Base-by-base conservation (phyloP, 1,140 invertebrate genomes). In the Bursaphelenchus mucronatus region DNA sequence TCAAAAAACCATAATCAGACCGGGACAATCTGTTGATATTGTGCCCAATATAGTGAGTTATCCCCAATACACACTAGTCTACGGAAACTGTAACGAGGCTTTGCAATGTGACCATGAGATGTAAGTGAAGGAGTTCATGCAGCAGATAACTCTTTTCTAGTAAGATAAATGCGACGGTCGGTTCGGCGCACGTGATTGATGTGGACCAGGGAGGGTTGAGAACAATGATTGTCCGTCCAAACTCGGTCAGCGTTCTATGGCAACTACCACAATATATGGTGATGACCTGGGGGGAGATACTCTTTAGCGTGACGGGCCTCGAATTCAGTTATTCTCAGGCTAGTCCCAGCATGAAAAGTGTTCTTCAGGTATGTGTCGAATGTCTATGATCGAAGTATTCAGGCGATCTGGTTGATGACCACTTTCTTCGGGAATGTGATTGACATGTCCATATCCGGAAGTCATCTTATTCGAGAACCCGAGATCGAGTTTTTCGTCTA, bases 281-380 rank as follows among this genome's bases (percentile, higher is more conserved):
- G 0, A 89, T 94, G 64, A 92, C 92, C 0, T 84, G 88, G 8
- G 78, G 79, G n/a, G 78, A 80, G 69, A 66, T 80, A 30, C 58
- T 80, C 8, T 68, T 80, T n/a, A 65, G 59, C 15, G 75, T 80
- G 13, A 59, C 57, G 13, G 57, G 57, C 11, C 40, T 59, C 19
- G 63, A 64, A 30, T 64, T 64, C 41, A 40, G 70, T 11, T 76
- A 76, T 54, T 74, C 71, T 39, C 74, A 76, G 63, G 63, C 74
- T 1, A 50, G 67, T 21, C 74, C 74, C 13, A 67, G 66, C 43
- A 76, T 76, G 74, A 76, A 76, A 63, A 59, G 52, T 19, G 70
- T 76, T 17, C 61, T 75, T 17, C 74, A 76, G 57, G 90, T 69
- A 53, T 13, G 45, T 39, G 11, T 4, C 44, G n/a, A 62, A 19